Evolutionary conservation across 2,888 invertebrate genomes (phyloP), one percentile per base, ranked within the genome.

Genomic region (Diaprepes abbreviatus): DNA sequence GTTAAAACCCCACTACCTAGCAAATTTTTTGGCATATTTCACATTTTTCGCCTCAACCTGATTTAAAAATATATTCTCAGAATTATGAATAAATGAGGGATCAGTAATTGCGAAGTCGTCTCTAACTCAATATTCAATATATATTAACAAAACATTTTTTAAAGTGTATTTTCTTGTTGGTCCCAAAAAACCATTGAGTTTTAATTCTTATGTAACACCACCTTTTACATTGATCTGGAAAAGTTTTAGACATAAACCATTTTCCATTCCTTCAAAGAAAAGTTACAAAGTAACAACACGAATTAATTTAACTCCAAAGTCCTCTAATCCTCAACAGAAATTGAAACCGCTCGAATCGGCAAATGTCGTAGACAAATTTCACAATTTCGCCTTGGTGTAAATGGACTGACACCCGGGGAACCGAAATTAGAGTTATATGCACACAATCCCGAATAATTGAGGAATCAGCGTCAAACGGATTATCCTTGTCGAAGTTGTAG

Each of bases 381-480:
- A 52, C 74, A 63, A 72, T 72, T 74, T 66, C 69, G 48, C 57
- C 45, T 66, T 70, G 66, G 66, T 63, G 74, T 73, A 74, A 72
- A 71, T 73, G 73, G 57, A 65, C 66, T 65, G 58, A 33, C 64
- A 40, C 73, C 57, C 50, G 66, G 57, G 48, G 60, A 69, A 70
- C 50, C 35, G 69, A 68, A 71, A 58, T 74, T 71, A 69, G 69
- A 75, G 66, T 72, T 68, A 71, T 70, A 72, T 68, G 69, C 70
- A 73, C 72, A 72, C 74, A 74, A 77, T 78, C 75, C 76, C 75
- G 75, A 78, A 79, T 80, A 81, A 81, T 79, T 79, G 78, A 73
- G 78, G 78, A 80, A 80, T 80, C 79, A 79, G 79, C 79, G 79
- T 79, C 80, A 79, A 79, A 73, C 77, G 77, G 80, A 81, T 81